These are phyloP conservation scores for Cryptotermes secundus DNA, from an alignment of 1,140 invertebrate species.

Conservation along the genomic window DNA sequence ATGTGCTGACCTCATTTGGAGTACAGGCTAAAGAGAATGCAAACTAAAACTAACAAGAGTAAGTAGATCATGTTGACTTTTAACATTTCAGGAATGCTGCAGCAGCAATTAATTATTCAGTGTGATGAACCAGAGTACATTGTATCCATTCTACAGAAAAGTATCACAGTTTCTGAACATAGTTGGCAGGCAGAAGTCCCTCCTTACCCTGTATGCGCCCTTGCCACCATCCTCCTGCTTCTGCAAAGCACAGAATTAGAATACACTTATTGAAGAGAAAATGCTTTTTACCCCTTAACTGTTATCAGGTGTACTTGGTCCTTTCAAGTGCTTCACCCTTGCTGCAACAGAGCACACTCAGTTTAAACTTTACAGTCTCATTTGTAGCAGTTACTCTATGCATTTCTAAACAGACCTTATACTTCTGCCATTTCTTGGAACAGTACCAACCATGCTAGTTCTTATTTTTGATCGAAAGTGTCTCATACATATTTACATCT, in stretches of 20 bases:
- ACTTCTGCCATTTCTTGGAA: no score
- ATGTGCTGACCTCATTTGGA: not conserved
- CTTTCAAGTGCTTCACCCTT: not conserved
- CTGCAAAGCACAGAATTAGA: constrained; percentile 47
- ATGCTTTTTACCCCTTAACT: not conserved
- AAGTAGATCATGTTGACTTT: not conserved
- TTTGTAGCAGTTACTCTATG: no score
- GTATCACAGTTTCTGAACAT: constrained; percentile 54
- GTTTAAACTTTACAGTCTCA: no score
- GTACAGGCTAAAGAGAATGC: not conserved
- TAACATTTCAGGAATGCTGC: not conserved
- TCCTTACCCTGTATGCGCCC: constrained; percentile 58
- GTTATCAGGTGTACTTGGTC: not conserved
- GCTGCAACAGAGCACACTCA: no score
- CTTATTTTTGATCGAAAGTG: no score
- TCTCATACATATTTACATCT: no score
- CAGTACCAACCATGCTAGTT: no score
- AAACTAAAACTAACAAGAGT: not conserved
- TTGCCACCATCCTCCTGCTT: constrained; percentile 70
- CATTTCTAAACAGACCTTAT: no score
- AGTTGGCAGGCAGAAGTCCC: constrained; percentile 70
- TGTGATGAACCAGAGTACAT: not conserved
- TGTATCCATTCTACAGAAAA: not conserved
- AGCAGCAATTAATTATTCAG: not conserved
- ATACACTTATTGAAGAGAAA: not conserved